A percentile compares a stretch with the other conserved stretches of the same genome.
phyloP scores from a whole-genome alignment of 2,888 invertebrate species.

The Digitonthophagus gazella region DNA sequence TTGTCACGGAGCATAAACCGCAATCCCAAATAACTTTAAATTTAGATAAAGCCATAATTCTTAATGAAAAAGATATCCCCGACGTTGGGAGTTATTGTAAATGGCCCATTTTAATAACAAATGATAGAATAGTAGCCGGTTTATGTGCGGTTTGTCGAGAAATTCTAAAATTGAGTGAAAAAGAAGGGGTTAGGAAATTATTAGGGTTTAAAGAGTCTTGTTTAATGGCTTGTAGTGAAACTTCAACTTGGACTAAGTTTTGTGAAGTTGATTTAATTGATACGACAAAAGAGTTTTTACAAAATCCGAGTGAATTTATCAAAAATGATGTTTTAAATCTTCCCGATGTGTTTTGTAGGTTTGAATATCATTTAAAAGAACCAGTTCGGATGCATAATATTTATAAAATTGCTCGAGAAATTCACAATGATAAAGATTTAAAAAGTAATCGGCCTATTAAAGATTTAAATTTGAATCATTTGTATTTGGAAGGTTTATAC shows the following conservation, averaged over 20 bases:
- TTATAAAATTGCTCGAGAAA: slow-evolving; percentile 68
- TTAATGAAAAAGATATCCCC: slow-evolving; percentile 49
- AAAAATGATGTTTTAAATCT: slow-evolving; percentile 47
- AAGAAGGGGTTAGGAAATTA: slow-evolving; percentile 51
- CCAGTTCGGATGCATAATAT: slow-evolving; percentile 85
- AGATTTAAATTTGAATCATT: slow-evolving; percentile 62
- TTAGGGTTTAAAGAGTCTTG: slow-evolving; percentile 80
- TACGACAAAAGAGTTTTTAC: slow-evolving; percentile 55
- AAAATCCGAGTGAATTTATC: slow-evolving; percentile 32
- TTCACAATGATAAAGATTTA: slow-evolving; percentile 46
- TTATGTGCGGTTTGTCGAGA: slow-evolving; percentile 71
- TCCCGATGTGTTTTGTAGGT: slow-evolving; percentile 70
- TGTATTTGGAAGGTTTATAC: slow-evolving; percentile 79
- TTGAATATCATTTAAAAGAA: slow-evolving; percentile 81
- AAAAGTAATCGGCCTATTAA: slow-evolving; percentile 53
- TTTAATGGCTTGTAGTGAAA: slow-evolving; percentile 78
- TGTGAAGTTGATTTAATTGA: slow-evolving; percentile 81
- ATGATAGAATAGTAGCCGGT: slow-evolving; percentile 69
- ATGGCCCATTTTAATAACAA: slow-evolving; percentile 64
- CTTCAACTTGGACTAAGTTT: slow-evolving; percentile 87
- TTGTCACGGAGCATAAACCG: slow-evolving; percentile 38
- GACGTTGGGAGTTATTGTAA: slow-evolving; percentile 51
- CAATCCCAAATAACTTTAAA: slow-evolving; percentile 44
- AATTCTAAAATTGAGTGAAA: slow-evolving; percentile 53
- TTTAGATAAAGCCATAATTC: slow-evolving; percentile 43